Evolutionary conservation across 1,140 invertebrate genomes (phyloP), one percentile per base, ranked within the genome.

Genomic region (Trichonephila clavata): DNA sequence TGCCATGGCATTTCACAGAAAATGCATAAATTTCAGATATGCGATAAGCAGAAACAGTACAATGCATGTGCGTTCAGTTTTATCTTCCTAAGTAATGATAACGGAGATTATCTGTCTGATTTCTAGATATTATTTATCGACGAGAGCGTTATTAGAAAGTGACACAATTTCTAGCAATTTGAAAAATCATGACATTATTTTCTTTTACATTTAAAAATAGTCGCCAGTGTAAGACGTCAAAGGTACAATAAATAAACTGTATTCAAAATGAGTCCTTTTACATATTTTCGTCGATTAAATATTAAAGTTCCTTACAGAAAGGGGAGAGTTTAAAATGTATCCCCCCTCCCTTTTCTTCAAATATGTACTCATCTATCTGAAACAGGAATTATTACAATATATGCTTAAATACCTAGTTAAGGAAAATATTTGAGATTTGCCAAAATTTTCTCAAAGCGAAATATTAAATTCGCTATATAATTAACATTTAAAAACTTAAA

Each of bases 41-140:
- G 24, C 57, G 57, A 84, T 84, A 84, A 84, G n/a, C 21, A 57
- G 57, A 13, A 59, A 14, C 50, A 14, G 57, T 24, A 57, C 57
- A 77, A 77, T 77, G 71, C 71, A 77, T 63, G 32, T 39, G 61
- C 61, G 16, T 20, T 18, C 16, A 39, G 24, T 77, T 77, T 77
- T 77, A 77, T 77, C 71, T 77, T 32, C 27, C 0, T 18, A 77
- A 27, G 27, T 32, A 24, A 77, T 27, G 27, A 77, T 77, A 77
- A 27, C 4, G 2, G 24, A 39, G 27, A 39, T 39, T 39, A 77
- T 39, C 27, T 77, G 71, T 39, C 71, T 77, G 18, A 39, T 77
- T 77, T 77, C 27, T 77, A 77, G 27, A 27, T 39, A 77, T 77
- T 32, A 77, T 77, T 77, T 77, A 77, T 77, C 71, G 71, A 77